A percentile compares a stretch with the other conserved stretches of the same genome.
Conservation (phyloP, 2,797 vertebrate species). For the Halcyon leucocephala region DNA sequence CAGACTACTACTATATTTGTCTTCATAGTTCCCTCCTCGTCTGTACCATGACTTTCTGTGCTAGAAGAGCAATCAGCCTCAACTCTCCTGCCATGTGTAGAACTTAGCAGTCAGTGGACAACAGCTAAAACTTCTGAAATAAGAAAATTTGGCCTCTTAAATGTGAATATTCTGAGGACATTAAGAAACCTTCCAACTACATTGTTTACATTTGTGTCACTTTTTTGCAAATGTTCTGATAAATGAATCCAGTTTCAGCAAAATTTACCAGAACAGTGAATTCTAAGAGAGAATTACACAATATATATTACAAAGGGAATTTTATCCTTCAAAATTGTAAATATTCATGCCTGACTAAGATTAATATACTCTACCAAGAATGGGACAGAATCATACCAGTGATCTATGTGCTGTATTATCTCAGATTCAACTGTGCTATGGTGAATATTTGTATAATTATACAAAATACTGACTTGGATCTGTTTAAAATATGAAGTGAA, state of each 20-base stretch:
- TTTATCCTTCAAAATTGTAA: neutral
- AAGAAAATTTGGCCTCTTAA: neutral
- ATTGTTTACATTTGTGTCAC: rapidly evolving
- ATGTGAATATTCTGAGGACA: neutral
- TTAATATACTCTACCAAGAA: neutral
- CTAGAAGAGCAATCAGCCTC: neutral
- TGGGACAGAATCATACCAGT: neutral
- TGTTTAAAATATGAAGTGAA: neutral
- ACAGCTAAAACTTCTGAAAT: neutral
- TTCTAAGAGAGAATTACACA: neutral
- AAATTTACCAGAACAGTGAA: neutral
- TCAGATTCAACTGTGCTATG: neutral
- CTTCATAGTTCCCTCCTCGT: neutral
- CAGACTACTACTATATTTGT: neutral
- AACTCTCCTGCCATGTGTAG: neutral
- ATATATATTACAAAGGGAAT: neutral
- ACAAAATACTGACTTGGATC: neutral
- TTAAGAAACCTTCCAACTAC: neutral
- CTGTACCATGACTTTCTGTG: neutral
- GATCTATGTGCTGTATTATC: neutral
- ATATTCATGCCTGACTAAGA: neutral
- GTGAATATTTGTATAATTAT: constrained; percentile 1
- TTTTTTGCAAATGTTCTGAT: neutral
- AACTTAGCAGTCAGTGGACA: neutral
- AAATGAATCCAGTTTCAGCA: neutral